Evolutionary conservation across 2,888 invertebrate species (phyloP).

Genomic region (Heteromyza rotundicornis): DNA sequence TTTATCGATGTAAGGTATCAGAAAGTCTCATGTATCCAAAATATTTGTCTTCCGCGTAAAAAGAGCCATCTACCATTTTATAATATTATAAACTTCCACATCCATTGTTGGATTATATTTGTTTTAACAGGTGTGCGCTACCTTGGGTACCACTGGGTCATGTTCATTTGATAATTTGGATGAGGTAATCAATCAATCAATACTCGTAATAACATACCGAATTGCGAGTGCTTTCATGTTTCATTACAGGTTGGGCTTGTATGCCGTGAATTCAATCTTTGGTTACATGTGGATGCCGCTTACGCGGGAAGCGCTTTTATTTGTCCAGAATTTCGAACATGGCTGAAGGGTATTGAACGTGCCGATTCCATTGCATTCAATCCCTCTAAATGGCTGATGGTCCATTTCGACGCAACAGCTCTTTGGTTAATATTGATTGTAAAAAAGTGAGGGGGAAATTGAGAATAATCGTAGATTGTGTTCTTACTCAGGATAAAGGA

Average conservation of each 20-base stretch:
- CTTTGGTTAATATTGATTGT: conserved; percentile 95
- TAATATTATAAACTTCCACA: too few species aligned
- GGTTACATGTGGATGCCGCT: conserved; percentile 98
- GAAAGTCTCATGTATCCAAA: too few species aligned
- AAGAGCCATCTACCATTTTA: too few species aligned
- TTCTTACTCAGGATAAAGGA: conserved; percentile 90
- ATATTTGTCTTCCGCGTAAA: too few species aligned
- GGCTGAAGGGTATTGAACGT: conserved; percentile 88
- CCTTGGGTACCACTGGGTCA: conserved; percentile 95
- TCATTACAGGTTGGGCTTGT: conserved; percentile 65
- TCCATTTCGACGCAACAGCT: conserved; percentile 98
- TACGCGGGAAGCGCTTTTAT: conserved; percentile 97
- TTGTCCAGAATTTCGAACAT: conserved; percentile 92
- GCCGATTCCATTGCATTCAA: conserved; percentile 98
- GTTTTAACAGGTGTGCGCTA: conserved; percentile 83
- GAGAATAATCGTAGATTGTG: too few species aligned
- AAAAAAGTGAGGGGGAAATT: neutral
- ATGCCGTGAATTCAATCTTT: conserved; percentile 81
- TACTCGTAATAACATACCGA: neutral
- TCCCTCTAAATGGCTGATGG: conserved; percentile 98
- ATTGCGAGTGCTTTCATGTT: neutral
- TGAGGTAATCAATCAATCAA: conserved; percentile 47
- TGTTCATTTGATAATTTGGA: conserved; percentile 94
- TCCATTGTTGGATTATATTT: too few species aligned
- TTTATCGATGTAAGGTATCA: too few species aligned